Base-by-base conservation (phyloP, 2,888 invertebrate genomes). In the Agonopterix heracliana region DNA sequence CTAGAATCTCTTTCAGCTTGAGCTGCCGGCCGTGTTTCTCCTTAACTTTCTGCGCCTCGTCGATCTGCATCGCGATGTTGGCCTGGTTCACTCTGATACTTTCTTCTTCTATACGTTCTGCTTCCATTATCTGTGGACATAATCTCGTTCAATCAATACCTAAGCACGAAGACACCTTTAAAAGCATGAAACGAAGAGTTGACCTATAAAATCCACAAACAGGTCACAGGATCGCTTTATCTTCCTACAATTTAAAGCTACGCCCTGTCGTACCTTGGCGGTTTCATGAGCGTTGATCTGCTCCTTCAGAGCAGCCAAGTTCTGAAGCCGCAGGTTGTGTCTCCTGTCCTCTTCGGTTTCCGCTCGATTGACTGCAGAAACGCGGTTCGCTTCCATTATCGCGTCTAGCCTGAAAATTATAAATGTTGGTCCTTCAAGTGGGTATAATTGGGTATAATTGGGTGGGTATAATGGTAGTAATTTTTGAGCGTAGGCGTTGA, bases 351-450 rank as follows among this genome's bases (percentile, higher is more conserved):
- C 78, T 47, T 90, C 81, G 11, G 69, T 62, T 54, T 91, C 90
- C 9, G 92, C 91, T 0, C 89, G 83, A 26, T 80, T 67, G 3
- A 93, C 83, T 0, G 89, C 90, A 47, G 84, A 78, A 54, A 87
- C 78, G 1, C 93, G 89, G 60, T 92, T 90, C 66, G 93, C 91
- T 61, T 94, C 94, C 93, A 94, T 93, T 78, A 93, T 91, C 10
- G 89, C 85, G 56, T 94, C 92, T 46, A 93, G 57, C n/a, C 91
- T 89, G 55, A 2, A 43, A 12, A 10, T 26, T 3, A 26, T 26
- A 26, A 26, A 26, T 26, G 26, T 5, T 26, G 26, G 7, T 26
- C 7, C 26, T 26, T 26, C 26, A 7, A 26, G 26, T n/a, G n/a
- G n/a, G n/a, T n/a, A n/a, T n/a, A n/a, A n/a, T n/a, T n/a, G n/a